These are phyloP conservation scores for Adoxophyes honmai DNA, from an alignment of 1,140 invertebrate species.

Conservation along the genomic window DNA sequence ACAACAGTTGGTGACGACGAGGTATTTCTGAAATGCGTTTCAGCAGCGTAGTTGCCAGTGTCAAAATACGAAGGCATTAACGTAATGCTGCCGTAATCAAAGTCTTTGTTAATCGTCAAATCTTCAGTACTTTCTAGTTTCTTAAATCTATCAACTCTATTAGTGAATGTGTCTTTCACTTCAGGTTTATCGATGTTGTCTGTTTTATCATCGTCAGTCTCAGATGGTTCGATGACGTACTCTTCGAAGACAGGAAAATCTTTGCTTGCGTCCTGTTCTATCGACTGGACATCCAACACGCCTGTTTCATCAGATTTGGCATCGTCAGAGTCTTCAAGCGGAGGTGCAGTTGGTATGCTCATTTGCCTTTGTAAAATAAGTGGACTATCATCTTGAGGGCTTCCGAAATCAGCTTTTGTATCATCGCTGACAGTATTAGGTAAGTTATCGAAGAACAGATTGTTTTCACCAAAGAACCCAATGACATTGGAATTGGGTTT, in stretches of 20 bases:
- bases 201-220: constrained; percentile 60
- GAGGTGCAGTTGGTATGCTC: constrained; percentile 48
- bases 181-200: constrained; percentile 32
- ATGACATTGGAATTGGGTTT: constrained; percentile 30
- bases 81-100: constrained; percentile 31
- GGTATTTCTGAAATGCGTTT: constrained; percentile 56
- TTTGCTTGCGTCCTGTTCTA: constrained; percentile 65
- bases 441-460: constrained; percentile 48
- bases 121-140: constrained; percentile 42
- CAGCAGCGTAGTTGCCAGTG: constrained; percentile 66
- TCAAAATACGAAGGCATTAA: constrained; percentile 66
- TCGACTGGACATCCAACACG: constrained; percentile 56
- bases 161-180: constrained; percentile 6
- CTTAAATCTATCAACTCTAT: constrained; percentile 36
- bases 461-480: constrained; percentile 39
- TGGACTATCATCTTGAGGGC: constrained; percentile 37
- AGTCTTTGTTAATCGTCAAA: not conserved
- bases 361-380: constrained; percentile 35
- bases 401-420: constrained; percentile 54
- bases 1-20: constrained; percentile 29
- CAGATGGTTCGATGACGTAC: constrained; percentile 57
- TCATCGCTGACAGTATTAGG: constrained; percentile 55
- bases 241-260: constrained; percentile 63
- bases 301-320: constrained; percentile 55
- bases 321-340: constrained; percentile 44